A percentile compares a stretch with the other conserved stretches of the same genome.
phyloP scores from a whole-genome alignment of 2,888 invertebrate genomes.

The Bibio marci region DNA sequence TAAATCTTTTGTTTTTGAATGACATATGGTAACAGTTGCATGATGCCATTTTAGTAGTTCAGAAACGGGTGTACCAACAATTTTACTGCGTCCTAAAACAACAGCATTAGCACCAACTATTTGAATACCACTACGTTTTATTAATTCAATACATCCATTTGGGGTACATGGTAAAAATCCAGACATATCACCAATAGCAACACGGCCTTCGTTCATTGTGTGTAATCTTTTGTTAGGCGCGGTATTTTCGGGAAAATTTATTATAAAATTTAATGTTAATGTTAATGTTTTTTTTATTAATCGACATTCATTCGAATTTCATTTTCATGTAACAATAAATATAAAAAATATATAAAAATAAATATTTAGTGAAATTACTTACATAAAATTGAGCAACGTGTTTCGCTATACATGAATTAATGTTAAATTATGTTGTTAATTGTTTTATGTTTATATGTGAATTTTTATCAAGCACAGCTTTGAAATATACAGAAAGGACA shows the following conservation, averaged over 20 bases:
- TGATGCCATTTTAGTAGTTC: conserved; percentile 92
- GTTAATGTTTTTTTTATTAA: too few species aligned
- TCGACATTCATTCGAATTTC: too few species aligned
- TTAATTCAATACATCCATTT: conserved; percentile 83
- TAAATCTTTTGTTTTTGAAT: conserved; percentile 80
- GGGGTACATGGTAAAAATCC: conserved; percentile 96
- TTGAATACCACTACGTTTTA: conserved; percentile 57
- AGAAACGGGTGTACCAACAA: conserved; percentile 90
- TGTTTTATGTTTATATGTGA: too few species aligned
- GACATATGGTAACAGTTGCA: conserved; percentile 94
- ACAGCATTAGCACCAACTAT: conserved; percentile 77
- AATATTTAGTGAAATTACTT: too few species aligned
- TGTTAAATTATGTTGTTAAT: too few species aligned
- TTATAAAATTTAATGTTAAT: neutral
- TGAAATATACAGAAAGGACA: too few species aligned
- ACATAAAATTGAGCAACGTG: too few species aligned
- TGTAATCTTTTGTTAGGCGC: conserved; percentile 43
- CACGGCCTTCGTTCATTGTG: conserved; percentile 83
- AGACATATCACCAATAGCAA: conserved; percentile 74
- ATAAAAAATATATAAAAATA: too few species aligned
- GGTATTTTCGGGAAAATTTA: conserved; percentile 1
- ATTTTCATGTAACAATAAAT: too few species aligned
- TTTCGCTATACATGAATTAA: too few species aligned
- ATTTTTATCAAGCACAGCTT: too few species aligned
- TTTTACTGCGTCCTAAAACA: conserved; percentile 91